Evolutionary conservation across 2,113 vertebrate genomes (phyloP).

Genomic region (Pituophis catenifer): DNA sequence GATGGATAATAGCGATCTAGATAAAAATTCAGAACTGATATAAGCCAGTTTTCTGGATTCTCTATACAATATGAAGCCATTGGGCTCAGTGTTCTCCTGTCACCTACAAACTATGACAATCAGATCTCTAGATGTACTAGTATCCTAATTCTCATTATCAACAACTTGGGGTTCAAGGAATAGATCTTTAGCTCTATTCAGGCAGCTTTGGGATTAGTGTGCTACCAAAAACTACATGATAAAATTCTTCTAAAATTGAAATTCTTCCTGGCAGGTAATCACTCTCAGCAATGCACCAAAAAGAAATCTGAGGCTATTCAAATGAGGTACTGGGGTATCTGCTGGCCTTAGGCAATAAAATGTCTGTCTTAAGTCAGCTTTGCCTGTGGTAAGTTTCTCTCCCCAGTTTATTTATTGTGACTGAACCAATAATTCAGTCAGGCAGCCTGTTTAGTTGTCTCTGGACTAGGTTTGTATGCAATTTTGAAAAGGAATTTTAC

Average conservation of each 20-base stretch:
- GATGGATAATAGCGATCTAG: not conserved
- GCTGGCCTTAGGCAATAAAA: not conserved
- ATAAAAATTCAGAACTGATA: not conserved
- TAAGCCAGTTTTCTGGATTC: not conserved
- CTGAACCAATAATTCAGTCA: not conserved
- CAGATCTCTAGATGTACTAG: not conserved
- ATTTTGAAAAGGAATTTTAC: not conserved
- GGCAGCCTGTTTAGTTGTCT: not conserved
- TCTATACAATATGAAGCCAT: not conserved
- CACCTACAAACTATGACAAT: not conserved
- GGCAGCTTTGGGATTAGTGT: not conserved
- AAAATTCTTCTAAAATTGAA: not conserved
- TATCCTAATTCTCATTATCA: not conserved
- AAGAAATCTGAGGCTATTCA: not conserved
- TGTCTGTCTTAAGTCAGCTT: not conserved
- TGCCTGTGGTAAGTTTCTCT: not conserved
- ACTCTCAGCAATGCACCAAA: not conserved
- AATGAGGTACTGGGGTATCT: not conserved
- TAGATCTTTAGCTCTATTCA: not conserved
- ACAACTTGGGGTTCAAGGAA: not conserved
- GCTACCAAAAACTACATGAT: not conserved
- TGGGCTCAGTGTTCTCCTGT: not conserved
- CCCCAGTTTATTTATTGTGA: not conserved
- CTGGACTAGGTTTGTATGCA: not conserved
- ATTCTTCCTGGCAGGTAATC: not conserved